Base-by-base conservation (phyloP, 2,113 vertebrate species). In the Labeo rohita region DNA sequence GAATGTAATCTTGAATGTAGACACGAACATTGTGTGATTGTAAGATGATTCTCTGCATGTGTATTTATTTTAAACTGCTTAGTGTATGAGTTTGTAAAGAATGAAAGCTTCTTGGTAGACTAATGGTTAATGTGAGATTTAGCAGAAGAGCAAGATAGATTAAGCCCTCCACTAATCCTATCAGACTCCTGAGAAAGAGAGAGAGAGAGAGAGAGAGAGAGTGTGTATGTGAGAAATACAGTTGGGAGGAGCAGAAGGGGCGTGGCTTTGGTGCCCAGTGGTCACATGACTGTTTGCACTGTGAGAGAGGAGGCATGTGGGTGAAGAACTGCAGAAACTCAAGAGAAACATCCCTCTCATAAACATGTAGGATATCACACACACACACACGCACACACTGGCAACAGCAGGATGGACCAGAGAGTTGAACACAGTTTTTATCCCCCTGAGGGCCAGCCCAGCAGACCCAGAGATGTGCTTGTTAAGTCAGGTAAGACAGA, bases 401-500 rank as follows among this genome's bases (percentile, higher is more conserved):
- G 28, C 15, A 86, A 49, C 56, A 80, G 66, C 72, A 77, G 82
- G 88, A 95, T 95, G 96, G 94, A 94, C 63, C 95, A 95, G 90
- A 93, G 88, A 83, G 18, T 89, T 13, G 91, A 92, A 80, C 91
- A 91, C 87, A 80, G 89, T 11, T 84, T 91, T 21, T 91, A 92
- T 79, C 92, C 68, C 4, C 18, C 94, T 21, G 78, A 91, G 0
- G 92, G 92, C 86, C 92, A 93, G 36, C 92, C 93, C 0, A 94
- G 93, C 59, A 93, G 95, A 77, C 94, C 95, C 92, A 89, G 94
- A 86, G 95, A 95, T 2, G 90, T 95, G 18, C 92, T 97, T 90
- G 90, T 92, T 87, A 95, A 96, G 93, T 96, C 96, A 88, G 96
- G 96, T 97, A 96, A 96, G 96, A 80, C 1, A 56, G 81, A 73